Conservation (phyloP, 2,113 vertebrate species). For the Pelecanoides urinatrix region DNA sequence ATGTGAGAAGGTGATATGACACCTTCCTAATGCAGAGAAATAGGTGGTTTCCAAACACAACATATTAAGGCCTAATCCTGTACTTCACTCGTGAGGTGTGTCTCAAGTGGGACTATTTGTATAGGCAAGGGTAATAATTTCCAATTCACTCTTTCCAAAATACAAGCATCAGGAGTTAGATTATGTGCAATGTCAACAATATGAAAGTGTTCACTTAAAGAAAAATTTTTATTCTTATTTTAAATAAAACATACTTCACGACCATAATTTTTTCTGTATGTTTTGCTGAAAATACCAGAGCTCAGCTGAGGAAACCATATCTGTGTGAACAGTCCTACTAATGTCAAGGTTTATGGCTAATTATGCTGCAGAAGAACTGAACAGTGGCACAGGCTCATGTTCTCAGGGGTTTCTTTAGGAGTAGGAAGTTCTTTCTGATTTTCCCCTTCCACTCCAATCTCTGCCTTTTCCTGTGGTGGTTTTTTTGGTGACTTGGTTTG, state of each 20-base stretch:
- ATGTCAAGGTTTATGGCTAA: neutral
- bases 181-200: neutral
- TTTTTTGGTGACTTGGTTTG: neutral
- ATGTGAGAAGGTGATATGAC: neutral
- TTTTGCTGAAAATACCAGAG: neutral
- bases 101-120: neutral
- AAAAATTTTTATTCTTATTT: neutral
- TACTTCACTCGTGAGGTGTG: neutral
- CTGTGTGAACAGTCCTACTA: neutral
- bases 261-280: neutral
- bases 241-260: neutral
- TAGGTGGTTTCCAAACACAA: neutral
- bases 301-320: neutral
- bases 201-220: neutral
- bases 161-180: neutral
- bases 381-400: fast-evolving
- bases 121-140: neutral
- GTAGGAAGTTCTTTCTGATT: neutral
- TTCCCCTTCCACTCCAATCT: neutral
- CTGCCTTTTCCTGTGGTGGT: neutral
- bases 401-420: neutral
- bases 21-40: neutral
- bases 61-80: neutral
- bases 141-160: neutral
- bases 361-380: neutral